phyloP scores from a whole-genome alignment of 2,113 vertebrate species.

The Oreocharis arfaki region DNA sequence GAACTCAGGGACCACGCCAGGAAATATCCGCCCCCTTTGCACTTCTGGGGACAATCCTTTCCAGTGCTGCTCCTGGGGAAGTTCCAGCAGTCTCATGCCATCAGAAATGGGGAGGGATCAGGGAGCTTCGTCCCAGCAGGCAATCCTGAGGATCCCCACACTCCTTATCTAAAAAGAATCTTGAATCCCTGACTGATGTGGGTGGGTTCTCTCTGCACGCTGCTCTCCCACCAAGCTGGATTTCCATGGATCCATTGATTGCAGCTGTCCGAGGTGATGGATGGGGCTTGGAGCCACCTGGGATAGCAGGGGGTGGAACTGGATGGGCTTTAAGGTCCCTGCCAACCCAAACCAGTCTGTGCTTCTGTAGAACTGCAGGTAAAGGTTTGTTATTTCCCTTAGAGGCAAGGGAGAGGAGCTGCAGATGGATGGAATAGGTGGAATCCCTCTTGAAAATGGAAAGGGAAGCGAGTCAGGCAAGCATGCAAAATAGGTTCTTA shows the following conservation, averaged over 20 bases:
- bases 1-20: rapidly evolving
- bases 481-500: background rate
- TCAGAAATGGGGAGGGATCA: rapidly evolving
- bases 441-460: background rate
- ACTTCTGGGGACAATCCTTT: background rate
- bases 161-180: background rate
- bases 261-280: background rate
- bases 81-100: background rate
- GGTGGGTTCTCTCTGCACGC: rapidly evolving
- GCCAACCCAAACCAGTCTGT: background rate
- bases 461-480: background rate
- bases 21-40: background rate
- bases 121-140: background rate
- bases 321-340: background rate
- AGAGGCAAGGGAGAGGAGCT: background rate
- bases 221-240: background rate
- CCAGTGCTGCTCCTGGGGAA: background rate
- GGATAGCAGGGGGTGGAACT: background rate
- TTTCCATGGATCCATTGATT: rapidly evolving
- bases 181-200: rapidly evolving
- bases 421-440: background rate
- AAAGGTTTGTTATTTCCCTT: background rate
- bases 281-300: background rate
- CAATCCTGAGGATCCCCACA: background rate
- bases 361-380: background rate